Base-by-base conservation (phyloP, 2,888 invertebrate species). In the Lamellibrachia columna region DNA sequence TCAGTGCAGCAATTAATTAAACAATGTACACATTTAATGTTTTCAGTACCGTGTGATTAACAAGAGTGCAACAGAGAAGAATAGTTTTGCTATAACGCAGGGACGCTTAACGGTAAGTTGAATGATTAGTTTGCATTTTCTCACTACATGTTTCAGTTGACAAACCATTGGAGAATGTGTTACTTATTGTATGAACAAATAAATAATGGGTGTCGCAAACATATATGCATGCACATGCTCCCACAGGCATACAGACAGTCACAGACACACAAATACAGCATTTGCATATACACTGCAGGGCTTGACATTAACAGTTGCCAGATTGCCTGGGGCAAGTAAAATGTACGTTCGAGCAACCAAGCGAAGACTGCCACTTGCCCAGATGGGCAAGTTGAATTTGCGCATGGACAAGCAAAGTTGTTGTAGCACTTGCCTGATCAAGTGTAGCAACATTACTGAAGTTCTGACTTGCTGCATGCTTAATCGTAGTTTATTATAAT, bases 71-170 rank as follows among this genome's bases (percentile, higher is more conserved):
- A 11, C 75, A 22, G 75, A 75, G 75, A 75, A 75, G 75, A 75
- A 75, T 75, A 75, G 75, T 75, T 75, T 75, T 75, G 15, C 75
- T 75, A 75, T 75, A 75, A 75, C 75, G 6, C 75, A 75, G 75
- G 75, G 75, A 75, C 75, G 75, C n/a, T 75, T 75, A 22, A 75
- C 75, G 15, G 75, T 75, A 75, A 75, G 75, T 75, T 75, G 75
- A 75, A 75, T 75, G 22, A 15, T 75, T 15, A 22, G 58, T 7
- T 58, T 11, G 58, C 58, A 75, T 75, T 4, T 75, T 75, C 22
- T 75, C 75, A 22, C 22, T 22, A 22, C 4, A 75, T 11, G 15
- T 75, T 75, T 75, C 75, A 22, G 75, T 75, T 75, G 75, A 75
- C 75, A 75, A 15, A 75, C 22, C 11, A 75, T 75, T 75, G 2